phyloP scores from a whole-genome alignment of 2,888 invertebrate genomes.

The Callinectes sapidus region DNA sequence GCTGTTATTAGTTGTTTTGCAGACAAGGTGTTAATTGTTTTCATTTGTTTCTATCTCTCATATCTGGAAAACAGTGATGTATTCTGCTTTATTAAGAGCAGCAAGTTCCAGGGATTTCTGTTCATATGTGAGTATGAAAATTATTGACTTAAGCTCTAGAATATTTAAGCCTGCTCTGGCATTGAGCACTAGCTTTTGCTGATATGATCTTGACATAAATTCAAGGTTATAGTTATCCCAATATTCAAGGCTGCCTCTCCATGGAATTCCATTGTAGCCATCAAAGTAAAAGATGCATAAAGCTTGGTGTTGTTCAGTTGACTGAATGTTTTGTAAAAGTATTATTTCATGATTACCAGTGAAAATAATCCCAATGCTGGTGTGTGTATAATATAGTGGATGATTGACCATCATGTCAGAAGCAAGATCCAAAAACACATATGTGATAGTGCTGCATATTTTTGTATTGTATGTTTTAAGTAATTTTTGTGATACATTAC shows the following conservation, averaged over 20 bases:
- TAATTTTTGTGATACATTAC: constrained; percentile 10
- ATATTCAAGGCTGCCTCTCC: neutral
- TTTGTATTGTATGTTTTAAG: neutral
- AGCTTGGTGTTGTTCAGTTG: neutral
- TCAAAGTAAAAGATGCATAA: neutral
- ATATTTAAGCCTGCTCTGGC: too few relatives aligned
- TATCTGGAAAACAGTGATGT: too few relatives aligned
- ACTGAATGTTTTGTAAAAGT: neutral
- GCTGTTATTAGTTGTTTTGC: too few relatives aligned
- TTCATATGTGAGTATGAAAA: too few relatives aligned
- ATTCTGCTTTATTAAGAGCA: too few relatives aligned
- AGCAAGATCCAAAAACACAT: neutral
- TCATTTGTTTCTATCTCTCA: too few relatives aligned
- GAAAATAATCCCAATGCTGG: neutral
- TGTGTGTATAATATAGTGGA: neutral
- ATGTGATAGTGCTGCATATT: neutral
- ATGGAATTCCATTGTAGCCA: neutral
- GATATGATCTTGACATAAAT: too few relatives aligned
- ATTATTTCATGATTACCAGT: neutral
- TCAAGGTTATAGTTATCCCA: neutral
- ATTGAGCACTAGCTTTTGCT: too few relatives aligned
- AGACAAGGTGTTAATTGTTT: too few relatives aligned
- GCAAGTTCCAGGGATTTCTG: too few relatives aligned
- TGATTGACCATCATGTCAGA: neutral
- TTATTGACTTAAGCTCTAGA: too few relatives aligned